A percentile compares a stretch with the other conserved stretches of the same genome.
phyloP scores from a whole-genome alignment of 2,113 vertebrate species.

The Myiagra hebetior region DNA sequence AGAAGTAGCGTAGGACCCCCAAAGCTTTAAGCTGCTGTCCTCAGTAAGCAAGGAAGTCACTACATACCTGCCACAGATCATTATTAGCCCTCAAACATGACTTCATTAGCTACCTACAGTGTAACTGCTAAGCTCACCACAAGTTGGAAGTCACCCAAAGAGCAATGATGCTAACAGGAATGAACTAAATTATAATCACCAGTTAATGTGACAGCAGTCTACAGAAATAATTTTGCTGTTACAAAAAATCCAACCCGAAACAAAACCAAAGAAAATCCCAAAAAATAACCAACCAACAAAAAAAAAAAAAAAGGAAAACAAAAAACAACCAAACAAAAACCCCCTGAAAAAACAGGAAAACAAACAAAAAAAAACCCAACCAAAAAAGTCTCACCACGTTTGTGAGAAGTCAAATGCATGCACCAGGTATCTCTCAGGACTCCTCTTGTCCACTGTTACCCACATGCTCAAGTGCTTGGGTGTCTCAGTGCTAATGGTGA shows the following conservation, averaged over 20 bases:
- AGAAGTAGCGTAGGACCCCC: background rate
- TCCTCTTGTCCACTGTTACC: background rate
- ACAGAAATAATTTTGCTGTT: background rate
- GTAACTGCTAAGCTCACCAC: background rate
- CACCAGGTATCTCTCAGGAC: background rate
- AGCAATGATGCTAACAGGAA: background rate
- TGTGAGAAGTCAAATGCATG: background rate
- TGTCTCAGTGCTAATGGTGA: background rate
- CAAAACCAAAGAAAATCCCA: background rate
- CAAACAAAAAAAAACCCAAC: background rate
- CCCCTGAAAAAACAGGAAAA: background rate
- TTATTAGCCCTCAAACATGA: background rate
- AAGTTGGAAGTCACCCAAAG: background rate
- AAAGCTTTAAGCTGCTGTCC: background rate
- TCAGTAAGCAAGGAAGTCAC: background rate
- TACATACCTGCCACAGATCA: background rate
- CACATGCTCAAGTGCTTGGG: rapidly evolving
- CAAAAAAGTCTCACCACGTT: background rate
- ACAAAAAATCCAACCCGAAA: background rate
- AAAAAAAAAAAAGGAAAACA: too few relatives aligned
- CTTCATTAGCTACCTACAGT: background rate
- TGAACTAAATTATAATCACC: background rate
- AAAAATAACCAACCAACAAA: background rate
- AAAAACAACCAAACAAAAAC: background rate
- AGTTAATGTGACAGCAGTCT: background rate